Percentiles rank a stretch among this genome's conserved stretches.
These are phyloP conservation scores for Xiphorhynchus erythropygius DNA, from an alignment of 2,797 vertebrate genomes.

Conservation along the genomic window DNA sequence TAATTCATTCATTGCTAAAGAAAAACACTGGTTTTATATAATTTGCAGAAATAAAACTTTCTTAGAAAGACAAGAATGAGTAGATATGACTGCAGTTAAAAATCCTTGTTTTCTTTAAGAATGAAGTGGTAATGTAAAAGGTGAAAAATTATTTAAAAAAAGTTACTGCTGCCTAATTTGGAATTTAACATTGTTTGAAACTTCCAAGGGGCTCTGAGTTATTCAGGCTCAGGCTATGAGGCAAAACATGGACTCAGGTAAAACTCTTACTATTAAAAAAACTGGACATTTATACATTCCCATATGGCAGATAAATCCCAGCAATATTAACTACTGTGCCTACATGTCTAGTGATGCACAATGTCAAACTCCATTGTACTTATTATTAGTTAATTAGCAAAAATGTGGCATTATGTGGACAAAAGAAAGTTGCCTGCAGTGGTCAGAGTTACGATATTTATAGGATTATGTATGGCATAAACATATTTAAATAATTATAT, in stretches of 20 bases:
- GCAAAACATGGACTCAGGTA: background rate
- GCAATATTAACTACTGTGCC: background rate
- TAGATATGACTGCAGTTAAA: background rate
- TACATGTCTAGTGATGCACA: background rate
- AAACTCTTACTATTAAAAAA: background rate
- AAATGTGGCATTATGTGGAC: background rate
- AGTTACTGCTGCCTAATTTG: background rate
- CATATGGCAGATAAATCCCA: background rate
- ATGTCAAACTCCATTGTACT: background rate
- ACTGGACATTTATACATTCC: background rate
- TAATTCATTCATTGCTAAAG: background rate
- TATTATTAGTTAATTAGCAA: background rate
- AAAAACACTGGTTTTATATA: background rate
- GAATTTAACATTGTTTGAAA: background rate
- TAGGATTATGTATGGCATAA: background rate
- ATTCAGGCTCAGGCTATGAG: background rate
- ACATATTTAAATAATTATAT: background rate
- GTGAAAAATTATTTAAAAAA: background rate
- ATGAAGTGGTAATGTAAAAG: background rate
- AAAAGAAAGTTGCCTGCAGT: background rate
- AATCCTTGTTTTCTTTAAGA: background rate
- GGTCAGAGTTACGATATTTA: background rate
- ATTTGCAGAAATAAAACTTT: background rate
- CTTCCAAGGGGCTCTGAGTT: background rate
- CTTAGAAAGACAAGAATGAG: background rate